A percentile compares a stretch with the other conserved stretches of the same genome.
phyloP scores from a whole-genome alignment of 2,113 vertebrate genomes.

The Apistogramma diplotaenia region DNA sequence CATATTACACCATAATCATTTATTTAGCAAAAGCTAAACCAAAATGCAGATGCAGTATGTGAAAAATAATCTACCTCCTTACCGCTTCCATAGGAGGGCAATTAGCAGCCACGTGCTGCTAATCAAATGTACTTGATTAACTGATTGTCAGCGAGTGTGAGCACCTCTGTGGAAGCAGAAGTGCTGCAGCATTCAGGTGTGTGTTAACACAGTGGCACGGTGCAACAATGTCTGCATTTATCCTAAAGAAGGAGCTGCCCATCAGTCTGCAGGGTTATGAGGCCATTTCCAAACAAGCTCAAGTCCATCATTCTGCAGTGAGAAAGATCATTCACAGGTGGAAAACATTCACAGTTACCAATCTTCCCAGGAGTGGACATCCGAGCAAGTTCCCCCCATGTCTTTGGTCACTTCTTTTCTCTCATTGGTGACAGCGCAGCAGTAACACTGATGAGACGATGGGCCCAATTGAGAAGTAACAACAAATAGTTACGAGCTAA shows the following conservation, averaged over 20 bases:
- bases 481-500: not conserved
- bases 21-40: not conserved
- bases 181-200: not conserved
- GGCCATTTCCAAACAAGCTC: not conserved
- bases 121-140: not conserved
- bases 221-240: not conserved
- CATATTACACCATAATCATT: not conserved
- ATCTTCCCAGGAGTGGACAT: not conserved
- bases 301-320: not conserved
- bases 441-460: too few species aligned
- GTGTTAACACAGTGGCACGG: not conserved
- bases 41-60: not conserved
- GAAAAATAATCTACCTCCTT: not conserved
- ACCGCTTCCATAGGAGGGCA: not conserved
- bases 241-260: not conserved
- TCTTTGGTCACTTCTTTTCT: too few species aligned
- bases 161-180: not conserved
- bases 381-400: not conserved
- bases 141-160: not conserved
- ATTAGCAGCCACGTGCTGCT: not conserved
- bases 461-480: not conserved
- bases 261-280: not conserved
- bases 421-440: too few species aligned
- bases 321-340: not conserved
- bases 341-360: not conserved